Percentiles rank a stretch among this genome's conserved stretches.
Evolutionary conservation across 2,888 invertebrate genomes (phyloP).

Genomic region (Philereme vetulata): DNA sequence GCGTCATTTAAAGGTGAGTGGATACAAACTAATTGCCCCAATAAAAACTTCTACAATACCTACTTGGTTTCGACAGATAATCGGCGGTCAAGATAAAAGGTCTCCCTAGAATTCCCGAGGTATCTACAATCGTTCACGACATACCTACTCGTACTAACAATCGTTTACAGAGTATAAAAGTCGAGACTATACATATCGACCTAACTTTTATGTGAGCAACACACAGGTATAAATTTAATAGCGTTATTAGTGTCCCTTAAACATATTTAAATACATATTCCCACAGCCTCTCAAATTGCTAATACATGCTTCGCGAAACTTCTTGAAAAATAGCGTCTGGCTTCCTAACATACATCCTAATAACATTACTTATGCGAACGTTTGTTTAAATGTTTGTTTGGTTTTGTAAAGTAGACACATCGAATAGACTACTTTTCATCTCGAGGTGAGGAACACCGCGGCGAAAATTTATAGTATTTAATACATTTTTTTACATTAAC

Average conservation of each 20-base stretch:
- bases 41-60: conserved; percentile 49
- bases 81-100: conserved; percentile 25
- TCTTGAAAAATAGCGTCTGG: conserved; percentile 36
- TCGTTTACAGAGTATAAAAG: conserved; percentile 17
- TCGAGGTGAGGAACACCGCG: too few relatives aligned
- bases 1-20: conserved; percentile 43
- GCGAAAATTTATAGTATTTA: too few relatives aligned
- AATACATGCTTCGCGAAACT: conserved; percentile 28
- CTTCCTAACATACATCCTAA: conserved; percentile 38
- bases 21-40: conserved; percentile 46
- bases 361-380: conserved; percentile 39
- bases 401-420: too few relatives aligned
- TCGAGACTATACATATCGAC: conserved; percentile 8
- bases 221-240: conserved; percentile 11
- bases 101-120: conserved; percentile 13
- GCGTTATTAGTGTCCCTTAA: conserved; percentile 2
- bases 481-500: too few relatives aligned
- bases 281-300: conserved; percentile 4
- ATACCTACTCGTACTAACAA: conserved; percentile 19
- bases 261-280: conserved; percentile 8
- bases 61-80: conserved; percentile 24
- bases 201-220: conserved; percentile 16
- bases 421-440: too few relatives aligned
- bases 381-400: too few relatives aligned
- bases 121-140: conserved; percentile 8